phyloP scores from a whole-genome alignment of 2,113 vertebrate species.

The Phoxinus phoxinus region DNA sequence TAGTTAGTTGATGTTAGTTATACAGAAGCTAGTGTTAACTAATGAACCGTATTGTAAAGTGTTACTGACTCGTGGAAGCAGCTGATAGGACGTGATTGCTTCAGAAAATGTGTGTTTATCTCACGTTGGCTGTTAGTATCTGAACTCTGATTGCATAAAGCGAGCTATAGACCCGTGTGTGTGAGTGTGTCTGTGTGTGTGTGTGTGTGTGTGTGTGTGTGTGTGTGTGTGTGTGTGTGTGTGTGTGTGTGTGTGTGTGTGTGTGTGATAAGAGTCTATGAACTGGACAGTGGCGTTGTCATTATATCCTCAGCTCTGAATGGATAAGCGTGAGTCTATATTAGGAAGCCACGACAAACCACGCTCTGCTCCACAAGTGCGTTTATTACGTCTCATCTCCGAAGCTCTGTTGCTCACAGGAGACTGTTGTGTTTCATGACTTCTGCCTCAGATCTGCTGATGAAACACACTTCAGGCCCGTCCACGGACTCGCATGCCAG shows the following conservation, averaged over 20 bases:
- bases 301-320: conserved; percentile 26
- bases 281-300: conserved; percentile 42
- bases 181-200: not conserved
- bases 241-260: not conserved
- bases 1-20: no score
- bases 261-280: conserved; percentile 17
- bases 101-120: no score
- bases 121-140: not conserved
- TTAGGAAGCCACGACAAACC: conserved; percentile 55
- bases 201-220: no score
- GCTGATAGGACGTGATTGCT: no score
- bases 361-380: conserved; percentile 37
- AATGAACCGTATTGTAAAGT: no score
- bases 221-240: not conserved
- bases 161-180: not conserved
- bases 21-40: no score
- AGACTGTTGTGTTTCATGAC: conserved; percentile 41
- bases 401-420: conserved; percentile 48
- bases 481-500: conserved; percentile 9
- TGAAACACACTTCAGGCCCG: conserved; percentile 32
- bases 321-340: conserved; percentile 49
- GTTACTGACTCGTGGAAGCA: no score
- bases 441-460: conserved; percentile 51
- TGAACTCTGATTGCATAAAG: not conserved
- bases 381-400: conserved; percentile 42